Evolutionary conservation across 2,113 vertebrate genomes (phyloP).

Genomic region (Sarotherodon lohbergeri): DNA sequence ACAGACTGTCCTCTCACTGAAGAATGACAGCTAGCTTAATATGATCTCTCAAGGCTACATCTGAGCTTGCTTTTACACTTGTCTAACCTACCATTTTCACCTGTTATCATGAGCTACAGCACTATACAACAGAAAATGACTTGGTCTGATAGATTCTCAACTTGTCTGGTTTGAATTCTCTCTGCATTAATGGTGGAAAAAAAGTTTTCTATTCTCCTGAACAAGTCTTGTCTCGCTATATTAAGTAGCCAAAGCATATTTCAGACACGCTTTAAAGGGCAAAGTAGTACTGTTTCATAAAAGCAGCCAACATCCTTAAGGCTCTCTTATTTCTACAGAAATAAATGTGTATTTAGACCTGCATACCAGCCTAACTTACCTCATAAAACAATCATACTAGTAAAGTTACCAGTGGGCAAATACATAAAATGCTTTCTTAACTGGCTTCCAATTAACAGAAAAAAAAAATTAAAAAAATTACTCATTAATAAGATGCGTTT

Average conservation of each 20-base stretch:
- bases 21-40: conserved; percentile 13
- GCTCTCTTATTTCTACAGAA: neutral
- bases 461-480: neutral
- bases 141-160: neutral
- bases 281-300: neutral
- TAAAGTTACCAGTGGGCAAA: neutral
- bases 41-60: conserved; percentile 19
- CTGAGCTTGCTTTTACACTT: conserved; percentile 3
- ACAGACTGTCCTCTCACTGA: neutral
- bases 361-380: neutral
- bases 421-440: neutral
- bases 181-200: neutral
- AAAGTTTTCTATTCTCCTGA: neutral
- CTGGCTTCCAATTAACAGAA: neutral
- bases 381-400: neutral
- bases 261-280: neutral
- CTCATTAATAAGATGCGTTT: neutral
- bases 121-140: neutral
- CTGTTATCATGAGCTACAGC: neutral
- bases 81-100: conserved; percentile 12
- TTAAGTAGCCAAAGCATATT: neutral
- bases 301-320: neutral
- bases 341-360: neutral
- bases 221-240: neutral
- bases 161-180: neutral